phyloP scores from a whole-genome alignment of 2,113 vertebrate genomes.

The Hystrix brachyura region DNA sequence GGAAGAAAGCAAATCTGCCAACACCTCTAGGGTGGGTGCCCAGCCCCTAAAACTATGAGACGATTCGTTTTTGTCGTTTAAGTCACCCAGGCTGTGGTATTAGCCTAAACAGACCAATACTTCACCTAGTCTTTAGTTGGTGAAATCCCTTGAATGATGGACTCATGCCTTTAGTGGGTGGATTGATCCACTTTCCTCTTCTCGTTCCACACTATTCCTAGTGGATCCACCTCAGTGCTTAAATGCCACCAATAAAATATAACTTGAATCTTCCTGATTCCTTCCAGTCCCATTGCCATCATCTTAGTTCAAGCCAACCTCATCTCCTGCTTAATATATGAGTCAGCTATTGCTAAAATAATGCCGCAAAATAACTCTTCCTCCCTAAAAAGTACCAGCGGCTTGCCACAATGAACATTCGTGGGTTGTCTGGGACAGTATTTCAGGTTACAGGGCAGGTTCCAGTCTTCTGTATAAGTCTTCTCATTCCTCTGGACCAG shows the following conservation, averaged over 20 bases:
- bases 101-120: neutral
- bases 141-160: neutral
- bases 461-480: neutral
- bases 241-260: neutral
- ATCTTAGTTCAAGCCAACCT: neutral
- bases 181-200: neutral
- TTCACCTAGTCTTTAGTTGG: neutral
- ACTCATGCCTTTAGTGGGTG: neutral
- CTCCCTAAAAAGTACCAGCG: neutral
- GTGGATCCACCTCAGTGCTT: neutral
- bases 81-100: neutral
- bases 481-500: neutral
- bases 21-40: neutral
- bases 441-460: neutral
- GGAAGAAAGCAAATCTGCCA: neutral
- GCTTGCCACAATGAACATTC: neutral
- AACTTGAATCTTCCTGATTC: neutral
- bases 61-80: neutral
- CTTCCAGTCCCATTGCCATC: neutral
- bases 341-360: neutral
- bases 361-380: neutral
- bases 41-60: neutral
- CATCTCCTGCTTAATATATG: neutral
- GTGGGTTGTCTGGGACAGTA: neutral
- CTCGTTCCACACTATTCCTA: neutral